These are phyloP conservation scores for Dicyrtomina minuta DNA, from an alignment of 2,888 invertebrate genomes.

Conservation along the genomic window DNA sequence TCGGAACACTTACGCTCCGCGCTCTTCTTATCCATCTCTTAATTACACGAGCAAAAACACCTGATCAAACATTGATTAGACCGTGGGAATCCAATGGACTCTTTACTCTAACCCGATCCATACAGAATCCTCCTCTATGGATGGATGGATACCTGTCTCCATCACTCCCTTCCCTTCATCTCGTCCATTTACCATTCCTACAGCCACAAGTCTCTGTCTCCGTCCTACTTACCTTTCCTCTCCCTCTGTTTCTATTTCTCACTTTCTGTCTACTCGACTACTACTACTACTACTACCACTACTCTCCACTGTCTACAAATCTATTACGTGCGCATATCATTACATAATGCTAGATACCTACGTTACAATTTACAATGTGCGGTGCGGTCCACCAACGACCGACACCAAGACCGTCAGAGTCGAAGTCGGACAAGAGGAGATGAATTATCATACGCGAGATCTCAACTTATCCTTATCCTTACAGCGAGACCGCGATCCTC, in stretches of 20 bases:
- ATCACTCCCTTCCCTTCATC: neutral
- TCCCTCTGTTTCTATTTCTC: neutral
- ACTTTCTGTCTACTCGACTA: neutral
- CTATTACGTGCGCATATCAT: too few relatives aligned
- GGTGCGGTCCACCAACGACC: too few relatives aligned
- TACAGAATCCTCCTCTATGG: conserved; percentile 7
- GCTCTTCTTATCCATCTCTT: conserved; percentile 40
- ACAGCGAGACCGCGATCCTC: too few relatives aligned
- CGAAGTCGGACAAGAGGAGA: too few relatives aligned
- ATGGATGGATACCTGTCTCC: conserved; percentile 32
- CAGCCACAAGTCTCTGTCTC: neutral
- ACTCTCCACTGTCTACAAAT: too few relatives aligned
- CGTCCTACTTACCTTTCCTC: neutral
- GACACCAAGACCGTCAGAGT: too few relatives aligned
- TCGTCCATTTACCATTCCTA: too few relatives aligned
- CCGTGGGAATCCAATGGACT: conserved; percentile 41
- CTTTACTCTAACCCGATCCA: conserved; percentile 5
- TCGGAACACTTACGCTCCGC: neutral
- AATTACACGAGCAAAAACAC: conserved; percentile 49
- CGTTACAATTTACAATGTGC: too few relatives aligned
- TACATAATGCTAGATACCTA: too few relatives aligned
- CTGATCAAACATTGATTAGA: conserved; percentile 42
- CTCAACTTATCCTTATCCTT: too few relatives aligned
- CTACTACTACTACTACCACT: too few relatives aligned
- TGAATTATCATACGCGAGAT: too few relatives aligned